Evolutionary conservation across 2,888 invertebrate species (phyloP), one percentile per base, ranked within the genome.

Genomic region (Spisula subtruncata): DNA sequence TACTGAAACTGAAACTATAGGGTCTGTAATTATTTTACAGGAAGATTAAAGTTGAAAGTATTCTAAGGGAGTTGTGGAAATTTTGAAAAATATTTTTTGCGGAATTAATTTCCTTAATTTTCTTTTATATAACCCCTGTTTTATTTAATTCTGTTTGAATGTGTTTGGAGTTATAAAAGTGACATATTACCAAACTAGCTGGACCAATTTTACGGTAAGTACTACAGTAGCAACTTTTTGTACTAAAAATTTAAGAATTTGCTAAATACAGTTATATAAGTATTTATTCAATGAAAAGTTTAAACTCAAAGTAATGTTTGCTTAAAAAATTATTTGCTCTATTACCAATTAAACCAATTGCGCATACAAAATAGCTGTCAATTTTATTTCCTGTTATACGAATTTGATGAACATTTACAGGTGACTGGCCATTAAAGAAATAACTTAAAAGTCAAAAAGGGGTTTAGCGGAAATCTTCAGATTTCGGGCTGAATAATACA

Each of bases 201-300:
- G 75, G 75, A 75, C 32, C 35, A 75, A 75, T 25, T 75, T 75
- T 32, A 35, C 18, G 75, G 75, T 75, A 35, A 75, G 75, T 75
- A 14, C 0, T n/a, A 32, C 2, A 35, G 12, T 75, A 14, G 20
- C 20, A n/a, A n/a, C 25, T 66, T 66, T 25, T 25, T 25, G n/a
- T 25, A 10, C 20, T 1, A 25, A 25, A 66, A n/a, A n/a, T n/a
- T 25, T 6, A 66, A 25, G 25, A 51, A 51, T 51, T 51, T 16
- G 51, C 51, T 51, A 14, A 8, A 14, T 51, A 51, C 14, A 51
- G 12, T 4, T n/a, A n/a, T n/a, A n/a, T 51, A 51, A 41, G 8
- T 41, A 41, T 41, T 41, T 41, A 41, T 41, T 41, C 8, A 41
- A 41, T 41, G 41, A 41, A 41, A 41, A 41, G 4, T 51, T 4